Evolutionary conservation across 2,113 vertebrate species (phyloP).

Genomic region (Platanista minor): DNA sequence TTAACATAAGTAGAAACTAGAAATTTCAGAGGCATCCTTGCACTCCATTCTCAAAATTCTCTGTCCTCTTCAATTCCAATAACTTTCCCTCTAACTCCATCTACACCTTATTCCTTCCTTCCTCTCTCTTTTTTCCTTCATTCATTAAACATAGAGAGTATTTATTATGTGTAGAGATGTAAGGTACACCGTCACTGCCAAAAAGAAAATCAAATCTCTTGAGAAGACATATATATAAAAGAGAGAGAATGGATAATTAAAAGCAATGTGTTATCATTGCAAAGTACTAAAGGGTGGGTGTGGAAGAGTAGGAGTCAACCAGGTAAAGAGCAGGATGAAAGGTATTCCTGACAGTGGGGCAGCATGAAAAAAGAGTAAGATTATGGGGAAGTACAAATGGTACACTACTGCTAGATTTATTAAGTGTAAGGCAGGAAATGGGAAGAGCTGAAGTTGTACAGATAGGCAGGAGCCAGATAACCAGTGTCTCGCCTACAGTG

Average conservation of each 20-base stretch:
- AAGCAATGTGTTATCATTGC: not conserved
- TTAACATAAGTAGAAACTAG: not conserved
- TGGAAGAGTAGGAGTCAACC: not conserved
- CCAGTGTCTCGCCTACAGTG: not conserved
- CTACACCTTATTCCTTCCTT: not conserved
- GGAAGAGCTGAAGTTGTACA: not conserved
- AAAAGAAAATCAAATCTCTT: slow-evolving; percentile 7
- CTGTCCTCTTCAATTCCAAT: not conserved
- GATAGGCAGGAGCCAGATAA: not conserved
- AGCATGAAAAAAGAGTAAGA: not conserved
- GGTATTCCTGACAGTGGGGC: not conserved
- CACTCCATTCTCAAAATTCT: not conserved
- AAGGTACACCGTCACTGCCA: not conserved
- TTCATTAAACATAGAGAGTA: not conserved
- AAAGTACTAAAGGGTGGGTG: not conserved
- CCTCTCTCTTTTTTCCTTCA: not conserved
- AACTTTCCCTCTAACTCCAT: not conserved
- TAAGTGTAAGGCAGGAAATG: not conserved
- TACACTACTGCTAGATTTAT: not conserved
- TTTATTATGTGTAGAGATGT: not conserved
- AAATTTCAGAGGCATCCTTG: not conserved
- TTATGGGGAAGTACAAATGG: not conserved
- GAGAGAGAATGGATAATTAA: not conserved
- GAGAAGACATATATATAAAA: not conserved
- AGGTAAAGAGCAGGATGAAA: not conserved